Base-by-base conservation (phyloP, 2,888 invertebrate genomes). In the Eristalis arbustorum region DNA sequence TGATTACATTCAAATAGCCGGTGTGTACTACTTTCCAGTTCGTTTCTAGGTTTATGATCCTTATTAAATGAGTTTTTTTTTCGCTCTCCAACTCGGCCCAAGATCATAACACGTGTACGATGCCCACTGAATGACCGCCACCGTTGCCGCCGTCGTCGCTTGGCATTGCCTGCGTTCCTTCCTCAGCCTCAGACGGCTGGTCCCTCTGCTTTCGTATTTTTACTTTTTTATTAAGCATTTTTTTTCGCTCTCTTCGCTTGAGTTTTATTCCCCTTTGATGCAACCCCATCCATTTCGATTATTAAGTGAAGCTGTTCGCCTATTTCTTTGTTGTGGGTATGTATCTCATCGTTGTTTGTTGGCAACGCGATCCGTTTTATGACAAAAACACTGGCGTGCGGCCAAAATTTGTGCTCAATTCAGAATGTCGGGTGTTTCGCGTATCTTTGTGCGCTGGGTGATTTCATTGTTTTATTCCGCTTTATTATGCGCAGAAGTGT, bases 341-440 rank as follows among this genome's bases (percentile, higher is more conserved):
- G 67, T 34, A 72, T 75, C 18, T 18, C 18, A 2, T 8, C 49
- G 49, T 67, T 67, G 14, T 42, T 49, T 49, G n/a, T 49, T 49
- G 80, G 84, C 84, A 80, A 22, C 34, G 56, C 49, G 49, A 79
- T 37, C 14, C 14, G 14, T 8, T 62, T 57, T 59, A 72, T 75
- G 79, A 79, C 75, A 79, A 84, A 61, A 75, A 75, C 6, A 37
- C 67, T 84, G 84, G 84, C 80, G 76, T n/a, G 8, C 18, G 22
- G 34, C 49, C 84, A 84, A 62, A 57, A n/a, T n/a, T 3, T 49
- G 8, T 18, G 18, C 0, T 18, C 49, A 18, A 49, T 18, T 49
- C 18, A n/a, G 8, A 49, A 49, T 18, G 49, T 49, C 49, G 49
- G 49, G 18, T n/a, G 49, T n/a, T 8, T 49, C n/a, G 18, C 49